phyloP scores from a whole-genome alignment of 2,888 invertebrate genomes.

The Hydraecia micacea region DNA sequence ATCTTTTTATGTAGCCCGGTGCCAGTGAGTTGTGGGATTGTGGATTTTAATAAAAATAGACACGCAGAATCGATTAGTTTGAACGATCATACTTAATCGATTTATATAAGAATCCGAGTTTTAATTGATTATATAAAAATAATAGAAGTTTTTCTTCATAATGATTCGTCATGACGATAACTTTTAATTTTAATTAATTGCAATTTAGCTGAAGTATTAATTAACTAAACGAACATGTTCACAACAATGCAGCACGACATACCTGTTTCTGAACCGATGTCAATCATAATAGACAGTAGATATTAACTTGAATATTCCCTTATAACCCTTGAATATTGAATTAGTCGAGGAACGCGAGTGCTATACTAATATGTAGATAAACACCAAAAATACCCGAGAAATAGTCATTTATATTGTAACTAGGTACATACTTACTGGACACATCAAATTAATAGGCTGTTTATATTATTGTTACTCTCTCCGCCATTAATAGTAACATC shows the following conservation, averaged over 20 bases:
- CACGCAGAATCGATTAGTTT: conserved; percentile 28
- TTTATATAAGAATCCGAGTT: conserved; percentile 34
- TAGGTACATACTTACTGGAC: not conserved
- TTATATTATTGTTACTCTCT: conserved; percentile 7
- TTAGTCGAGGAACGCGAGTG: not conserved
- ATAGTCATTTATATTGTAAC: not conserved
- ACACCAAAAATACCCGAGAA: not conserved
- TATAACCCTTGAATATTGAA: not conserved
- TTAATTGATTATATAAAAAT: conserved; percentile 42
- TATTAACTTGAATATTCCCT: no score
- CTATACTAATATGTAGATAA: not conserved
- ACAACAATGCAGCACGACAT: conserved; percentile 9
- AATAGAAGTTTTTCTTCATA: conserved; percentile 32
- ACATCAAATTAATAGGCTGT: not conserved
- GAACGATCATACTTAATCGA: conserved; percentile 39
- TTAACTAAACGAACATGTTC: conserved; percentile 29
- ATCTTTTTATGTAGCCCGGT: not conserved
- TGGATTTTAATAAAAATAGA: conserved; percentile 11
- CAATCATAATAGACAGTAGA: no score
- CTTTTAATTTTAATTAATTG: conserved; percentile 36
- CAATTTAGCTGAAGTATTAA: conserved; percentile 19
- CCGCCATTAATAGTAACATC: not conserved
- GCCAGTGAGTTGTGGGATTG: conserved; percentile 12
- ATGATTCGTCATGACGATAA: conserved; percentile 31
- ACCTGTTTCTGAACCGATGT: not conserved